Conservation (phyloP, 2,888 invertebrate genomes). For the Thysanoteuthis rhombus region DNA sequence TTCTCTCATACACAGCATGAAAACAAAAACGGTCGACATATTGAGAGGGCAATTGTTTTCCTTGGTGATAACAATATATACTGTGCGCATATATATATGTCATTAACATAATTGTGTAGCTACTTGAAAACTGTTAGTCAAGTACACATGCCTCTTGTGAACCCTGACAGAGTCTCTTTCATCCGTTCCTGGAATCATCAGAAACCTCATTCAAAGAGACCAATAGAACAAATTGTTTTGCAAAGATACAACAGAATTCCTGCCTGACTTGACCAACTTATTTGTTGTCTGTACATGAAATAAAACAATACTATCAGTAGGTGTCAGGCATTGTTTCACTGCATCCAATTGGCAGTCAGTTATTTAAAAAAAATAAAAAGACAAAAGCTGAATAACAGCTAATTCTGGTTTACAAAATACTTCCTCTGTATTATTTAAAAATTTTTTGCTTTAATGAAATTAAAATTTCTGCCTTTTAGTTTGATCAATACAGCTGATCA, state of each 20-base stretch:
- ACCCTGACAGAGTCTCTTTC: not conserved
- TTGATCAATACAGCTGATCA: too few relatives aligned
- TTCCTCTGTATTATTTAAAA: not conserved
- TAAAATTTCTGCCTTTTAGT: not conserved
- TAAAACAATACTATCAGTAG: not conserved
- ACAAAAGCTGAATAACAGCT: not conserved
- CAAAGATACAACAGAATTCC: not conserved
- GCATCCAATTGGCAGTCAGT: not conserved
- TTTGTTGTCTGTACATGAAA: not conserved
- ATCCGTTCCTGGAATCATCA: not conserved
- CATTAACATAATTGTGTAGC: not conserved
- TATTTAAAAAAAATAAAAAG: not conserved
- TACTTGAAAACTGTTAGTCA: not conserved
- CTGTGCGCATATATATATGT: too few relatives aligned
- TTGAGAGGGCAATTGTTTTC: too few relatives aligned
- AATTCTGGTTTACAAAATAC: not conserved
- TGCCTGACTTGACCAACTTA: not conserved
- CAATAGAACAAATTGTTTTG: not conserved
- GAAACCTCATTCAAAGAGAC: not conserved
- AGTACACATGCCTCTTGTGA: not conserved
- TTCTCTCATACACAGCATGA: too few relatives aligned
- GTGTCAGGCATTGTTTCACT: not conserved
- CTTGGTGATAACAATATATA: too few relatives aligned
- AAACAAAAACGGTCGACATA: too few relatives aligned
- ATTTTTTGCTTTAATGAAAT: not conserved